These are phyloP conservation scores for Rhagoletis pomonella DNA, from an alignment of 1,140 invertebrate genomes.

Conservation along the genomic window DNA sequence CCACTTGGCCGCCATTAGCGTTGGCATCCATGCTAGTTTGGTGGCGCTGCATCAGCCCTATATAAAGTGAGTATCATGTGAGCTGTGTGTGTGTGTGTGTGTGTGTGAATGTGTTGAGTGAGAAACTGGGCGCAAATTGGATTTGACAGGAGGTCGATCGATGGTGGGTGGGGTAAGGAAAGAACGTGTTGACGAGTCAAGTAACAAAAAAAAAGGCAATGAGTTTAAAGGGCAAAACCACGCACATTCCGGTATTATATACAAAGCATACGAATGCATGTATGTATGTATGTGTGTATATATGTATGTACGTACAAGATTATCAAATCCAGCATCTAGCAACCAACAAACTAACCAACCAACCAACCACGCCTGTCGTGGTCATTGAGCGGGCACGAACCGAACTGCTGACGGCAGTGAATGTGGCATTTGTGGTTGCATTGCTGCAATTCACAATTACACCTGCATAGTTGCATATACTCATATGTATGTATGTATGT, in stretches of 20 bases:
- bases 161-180: no score
- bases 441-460: not conserved
- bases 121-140: slow-evolving; percentile 2
- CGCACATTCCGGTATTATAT: slow-evolving; percentile 17
- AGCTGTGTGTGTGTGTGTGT: not conserved
- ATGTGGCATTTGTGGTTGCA: not conserved
- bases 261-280: not conserved
- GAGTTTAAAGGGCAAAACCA: slow-evolving; percentile 28
- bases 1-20: slow-evolving; percentile 92
- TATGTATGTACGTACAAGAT: not conserved
- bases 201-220: not conserved
- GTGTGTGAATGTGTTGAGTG: not conserved
- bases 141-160: not conserved
- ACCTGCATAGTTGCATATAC: no score
- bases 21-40: slow-evolving; percentile 92
- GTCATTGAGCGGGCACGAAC: not conserved
- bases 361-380: not conserved
- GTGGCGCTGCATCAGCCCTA: slow-evolving; percentile 93
- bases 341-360: not conserved
- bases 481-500: no score
- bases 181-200: not conserved
- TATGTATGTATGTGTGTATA: not conserved
- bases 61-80: slow-evolving; percentile 75
- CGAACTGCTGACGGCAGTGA: not conserved
- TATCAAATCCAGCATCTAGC: not conserved